Base-by-base conservation (phyloP, 2,888 invertebrate genomes). In the Amiota mariae region DNA sequence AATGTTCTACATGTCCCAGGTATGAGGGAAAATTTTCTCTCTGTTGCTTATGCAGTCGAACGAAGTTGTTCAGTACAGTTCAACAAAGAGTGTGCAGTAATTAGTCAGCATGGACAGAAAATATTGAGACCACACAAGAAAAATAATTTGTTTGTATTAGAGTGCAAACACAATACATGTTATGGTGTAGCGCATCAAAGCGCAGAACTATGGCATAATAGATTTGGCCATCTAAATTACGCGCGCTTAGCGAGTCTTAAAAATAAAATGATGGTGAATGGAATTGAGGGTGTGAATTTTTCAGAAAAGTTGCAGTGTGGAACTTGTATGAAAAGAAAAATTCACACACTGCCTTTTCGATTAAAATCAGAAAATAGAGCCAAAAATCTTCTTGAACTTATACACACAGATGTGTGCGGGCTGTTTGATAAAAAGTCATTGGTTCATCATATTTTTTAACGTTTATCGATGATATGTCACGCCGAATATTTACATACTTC, bases 391-490 rank as follows among this genome's bases (percentile, higher is more conserved):
- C 12, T 51, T 71, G 54, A 51, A 13, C 12, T 51, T 13, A 51
- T 51, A 51, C 51, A 51, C 51, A 51, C 51, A 51, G 11, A 51
- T 51, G 51, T 51, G 51, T 13, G 51, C 51, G 51, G 51, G 51
- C 51, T 4, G 12, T n/a, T 51, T 11, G 51, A 51, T 11, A n/a
- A 13, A 13, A 11, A 4, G 51, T 13, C 12, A 51, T 13, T 51
- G 24, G 24, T 24, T 24, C 24, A 24, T 24, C 24, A 24, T 24
- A 24, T 51, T 75, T 75, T 47, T 48, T 71, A 0, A 72, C 71
- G 1, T 75, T 77, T 13, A 71, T 75, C 48, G 72, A 77, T 15
- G 75, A 75, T 10, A 54, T 64, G 1, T 73, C 71, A n/a, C 18
- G 66, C 3, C 49, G 61, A 24, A 59, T 72, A 11, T 67, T 71